phyloP scores from a whole-genome alignment of 2,797 vertebrate species.

The Enoplosus armatus region DNA sequence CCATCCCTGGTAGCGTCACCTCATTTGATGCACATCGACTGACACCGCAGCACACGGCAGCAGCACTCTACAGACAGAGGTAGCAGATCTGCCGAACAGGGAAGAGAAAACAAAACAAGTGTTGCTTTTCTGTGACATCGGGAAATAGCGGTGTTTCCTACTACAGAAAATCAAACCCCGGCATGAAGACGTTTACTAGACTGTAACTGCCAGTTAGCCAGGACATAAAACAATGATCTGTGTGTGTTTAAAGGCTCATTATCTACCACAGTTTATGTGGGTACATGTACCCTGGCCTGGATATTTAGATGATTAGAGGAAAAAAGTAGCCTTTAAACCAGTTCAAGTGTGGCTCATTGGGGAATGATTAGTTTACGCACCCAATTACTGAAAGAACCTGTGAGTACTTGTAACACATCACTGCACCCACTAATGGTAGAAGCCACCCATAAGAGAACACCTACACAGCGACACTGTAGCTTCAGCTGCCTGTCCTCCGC shows the following conservation, averaged over 20 bases:
- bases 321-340: conserved; percentile 14
- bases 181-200: background rate
- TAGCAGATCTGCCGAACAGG: background rate
- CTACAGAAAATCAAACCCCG: background rate
- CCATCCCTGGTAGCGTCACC: background rate
- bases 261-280: background rate
- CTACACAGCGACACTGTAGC: conserved; percentile 1
- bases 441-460: conserved; percentile 4
- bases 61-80: background rate
- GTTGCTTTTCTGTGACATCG: background rate
- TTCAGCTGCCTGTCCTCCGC: conserved; percentile 2
- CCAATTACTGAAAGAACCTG: conserved; percentile 15
- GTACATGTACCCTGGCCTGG: background rate
- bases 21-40: background rate
- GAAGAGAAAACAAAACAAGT: background rate
- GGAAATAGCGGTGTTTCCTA: background rate
- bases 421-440: conserved; percentile 22
- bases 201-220: no score
- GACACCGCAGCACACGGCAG: background rate
- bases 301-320: conserved; percentile 10
- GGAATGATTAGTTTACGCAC: conserved; percentile 19
- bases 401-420: conserved; percentile 31
- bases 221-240: background rate
- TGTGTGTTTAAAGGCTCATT: conserved; percentile 1
- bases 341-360: conserved; percentile 28